Conservation (phyloP, 2,888 invertebrate species). For the Eupithecia subumbrata region DNA sequence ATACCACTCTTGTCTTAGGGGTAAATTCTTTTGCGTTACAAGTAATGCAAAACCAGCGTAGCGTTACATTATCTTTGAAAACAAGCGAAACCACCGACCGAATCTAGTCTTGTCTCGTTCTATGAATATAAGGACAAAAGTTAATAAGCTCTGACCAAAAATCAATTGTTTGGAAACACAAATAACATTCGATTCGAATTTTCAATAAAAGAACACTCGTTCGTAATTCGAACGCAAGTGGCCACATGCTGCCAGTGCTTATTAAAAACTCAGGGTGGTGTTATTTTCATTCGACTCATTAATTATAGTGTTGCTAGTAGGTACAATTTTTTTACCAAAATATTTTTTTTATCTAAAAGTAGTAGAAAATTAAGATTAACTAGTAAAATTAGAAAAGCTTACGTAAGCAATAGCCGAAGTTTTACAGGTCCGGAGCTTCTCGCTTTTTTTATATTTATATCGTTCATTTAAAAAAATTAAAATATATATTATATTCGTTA, state of each 20-base stretch:
- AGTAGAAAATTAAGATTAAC: not conserved
- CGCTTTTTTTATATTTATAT: too few relatives aligned
- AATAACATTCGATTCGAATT: conserved; percentile 17
- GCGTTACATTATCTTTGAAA: too few relatives aligned
- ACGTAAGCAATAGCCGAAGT: too few relatives aligned
- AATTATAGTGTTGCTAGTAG: conserved; percentile 29
- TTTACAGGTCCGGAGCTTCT: too few relatives aligned
- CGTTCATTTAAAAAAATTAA: too few relatives aligned
- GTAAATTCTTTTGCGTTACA: not conserved
- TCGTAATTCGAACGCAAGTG: conserved; percentile 52
- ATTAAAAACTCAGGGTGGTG: conserved; percentile 60
- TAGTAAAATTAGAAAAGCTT: not conserved
- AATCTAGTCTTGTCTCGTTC: not conserved
- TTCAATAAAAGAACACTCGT: conserved; percentile 28
- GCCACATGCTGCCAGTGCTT: conserved; percentile 69
- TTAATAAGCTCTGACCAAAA: conserved; percentile 11
- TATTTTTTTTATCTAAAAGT: not conserved
- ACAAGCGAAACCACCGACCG: not conserved
- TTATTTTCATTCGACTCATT: conserved; percentile 20
- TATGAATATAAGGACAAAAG: not conserved
- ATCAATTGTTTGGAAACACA: conserved; percentile 21
- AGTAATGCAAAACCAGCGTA: not conserved
- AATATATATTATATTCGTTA: too few relatives aligned
- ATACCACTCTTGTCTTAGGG: too few relatives aligned
- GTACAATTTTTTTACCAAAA: not conserved